A percentile compares a stretch with the other conserved stretches of the same genome.
phyloP scores from a whole-genome alignment of 2,888 invertebrate species.

The Chrysina gloriosa region DNA sequence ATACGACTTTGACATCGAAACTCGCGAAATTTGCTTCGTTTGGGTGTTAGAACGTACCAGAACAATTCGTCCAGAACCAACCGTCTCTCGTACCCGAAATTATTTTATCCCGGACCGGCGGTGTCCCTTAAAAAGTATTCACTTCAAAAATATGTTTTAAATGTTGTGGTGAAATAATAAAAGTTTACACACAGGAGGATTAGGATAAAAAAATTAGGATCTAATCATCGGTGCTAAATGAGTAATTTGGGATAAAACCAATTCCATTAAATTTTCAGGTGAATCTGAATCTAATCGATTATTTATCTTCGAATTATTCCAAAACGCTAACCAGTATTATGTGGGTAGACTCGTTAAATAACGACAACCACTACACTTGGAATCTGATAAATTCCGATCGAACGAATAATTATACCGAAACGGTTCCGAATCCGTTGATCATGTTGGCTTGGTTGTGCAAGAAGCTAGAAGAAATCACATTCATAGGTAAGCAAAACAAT shows the following conservation, averaged over 20 bases:
- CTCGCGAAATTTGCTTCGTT: too few relatives aligned
- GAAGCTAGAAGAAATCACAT: slow-evolving; percentile 70
- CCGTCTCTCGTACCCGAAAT: too few relatives aligned
- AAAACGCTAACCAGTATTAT: slow-evolving; percentile 69
- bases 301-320: slow-evolving; percentile 67
- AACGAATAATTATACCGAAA: slow-evolving; percentile 37
- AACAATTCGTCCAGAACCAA: too few relatives aligned
- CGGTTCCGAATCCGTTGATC: slow-evolving; percentile 70
- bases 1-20: too few relatives aligned
- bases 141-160: too few relatives aligned
- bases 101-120: too few relatives aligned
- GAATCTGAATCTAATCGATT: slow-evolving; percentile 69
- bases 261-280: slow-evolving; percentile 58
- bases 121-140: too few relatives aligned
- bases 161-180: too few relatives aligned
- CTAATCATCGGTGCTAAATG: neutral
- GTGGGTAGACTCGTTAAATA: slow-evolving; percentile 70
- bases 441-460: slow-evolving; percentile 76
- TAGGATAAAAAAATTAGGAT: too few relatives aligned
- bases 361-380: slow-evolving; percentile 50
- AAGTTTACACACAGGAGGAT: too few relatives aligned
- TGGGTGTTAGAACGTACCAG: too few relatives aligned
- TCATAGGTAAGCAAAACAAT: slow-evolving; percentile 63
- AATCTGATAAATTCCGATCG: slow-evolving; percentile 45
- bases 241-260: neutral